These are phyloP conservation scores for Hybognathus amarus DNA, from an alignment of 2,797 vertebrate genomes.

Conservation along the genomic window DNA sequence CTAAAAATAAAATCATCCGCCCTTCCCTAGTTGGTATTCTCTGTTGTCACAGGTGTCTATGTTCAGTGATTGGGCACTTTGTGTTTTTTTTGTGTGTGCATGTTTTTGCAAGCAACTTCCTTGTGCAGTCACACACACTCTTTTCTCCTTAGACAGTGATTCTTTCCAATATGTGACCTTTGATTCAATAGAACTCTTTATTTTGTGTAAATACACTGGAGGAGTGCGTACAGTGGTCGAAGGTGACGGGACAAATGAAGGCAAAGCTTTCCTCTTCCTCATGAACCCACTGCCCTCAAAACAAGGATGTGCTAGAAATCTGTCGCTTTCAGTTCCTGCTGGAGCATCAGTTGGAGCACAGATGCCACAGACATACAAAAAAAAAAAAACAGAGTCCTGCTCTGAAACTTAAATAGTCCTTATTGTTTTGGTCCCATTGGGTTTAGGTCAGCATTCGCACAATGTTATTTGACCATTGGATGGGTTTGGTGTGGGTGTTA, in stretches of 20 bases:
- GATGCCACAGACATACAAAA: neutral
- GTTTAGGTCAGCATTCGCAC: conserved; percentile 13
- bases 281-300: neutral
- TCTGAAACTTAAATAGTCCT: neutral
- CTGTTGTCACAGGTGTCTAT: conserved; percentile 8
- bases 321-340: conserved; percentile 9
- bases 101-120: neutral
- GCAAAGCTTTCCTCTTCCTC: neutral
- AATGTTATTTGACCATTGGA: neutral
- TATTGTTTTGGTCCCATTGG: neutral
- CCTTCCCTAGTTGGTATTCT: conserved; percentile 8
- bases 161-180: neutral
- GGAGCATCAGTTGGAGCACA: neutral
- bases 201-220: neutral
- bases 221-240: neutral
- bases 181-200: neutral
- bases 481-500: neutral
- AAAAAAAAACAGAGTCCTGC: neutral
- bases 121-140: neutral
- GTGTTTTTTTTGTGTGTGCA: neutral
- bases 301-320: conserved; percentile 6
- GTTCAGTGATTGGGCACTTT: neutral
- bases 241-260: conserved; percentile 8
- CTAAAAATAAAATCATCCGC: neutral
- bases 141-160: neutral